phyloP scores from a whole-genome alignment of 2,888 invertebrate genomes.

The Lasioglossum lativentre region DNA sequence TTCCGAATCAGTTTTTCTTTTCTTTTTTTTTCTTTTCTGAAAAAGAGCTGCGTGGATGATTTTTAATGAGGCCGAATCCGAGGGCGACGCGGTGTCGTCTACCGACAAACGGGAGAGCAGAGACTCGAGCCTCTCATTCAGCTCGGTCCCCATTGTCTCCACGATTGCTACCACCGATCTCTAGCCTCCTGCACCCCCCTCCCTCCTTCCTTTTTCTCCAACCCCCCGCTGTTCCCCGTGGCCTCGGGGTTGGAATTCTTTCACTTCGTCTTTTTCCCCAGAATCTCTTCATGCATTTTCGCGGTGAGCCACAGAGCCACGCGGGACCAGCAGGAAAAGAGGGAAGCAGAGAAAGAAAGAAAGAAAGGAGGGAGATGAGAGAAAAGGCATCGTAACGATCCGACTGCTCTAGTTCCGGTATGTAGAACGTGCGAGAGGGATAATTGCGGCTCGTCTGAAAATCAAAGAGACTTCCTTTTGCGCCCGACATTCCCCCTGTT shows the following conservation, averaged over 20 bases:
- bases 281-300: slow-evolving; percentile 62
- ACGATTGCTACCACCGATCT: slow-evolving; percentile 58
- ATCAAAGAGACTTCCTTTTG: slow-evolving; percentile 71
- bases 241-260: slow-evolving; percentile 37
- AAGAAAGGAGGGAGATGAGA: slow-evolving; percentile 15
- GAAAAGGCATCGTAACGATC: slow-evolving; percentile 67
- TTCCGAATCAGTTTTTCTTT: slow-evolving; percentile 53
- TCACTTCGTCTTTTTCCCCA: slow-evolving; percentile 29
- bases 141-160: slow-evolving; percentile 39
- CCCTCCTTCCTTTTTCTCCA: no score
- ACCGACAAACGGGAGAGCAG: slow-evolving; percentile 38
- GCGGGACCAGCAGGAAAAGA: background rate
- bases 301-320: slow-evolving; percentile 47
- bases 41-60: slow-evolving; percentile 43
- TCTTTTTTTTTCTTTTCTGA: background rate
- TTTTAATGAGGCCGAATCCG: slow-evolving; percentile 58
- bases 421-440: slow-evolving; percentile 71
- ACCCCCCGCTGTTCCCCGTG: slow-evolving; percentile 15
- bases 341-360: background rate
- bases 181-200: background rate
- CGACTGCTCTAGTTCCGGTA: slow-evolving; percentile 71
- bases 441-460: slow-evolving; percentile 70
- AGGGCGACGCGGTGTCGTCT: slow-evolving; percentile 13
- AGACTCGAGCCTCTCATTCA: slow-evolving; percentile 47
- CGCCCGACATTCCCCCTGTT: slow-evolving; percentile 49